Evolutionary conservation across 92 coral and sea anemone species (phyloP).

Genomic region (Porites rus): DNA sequence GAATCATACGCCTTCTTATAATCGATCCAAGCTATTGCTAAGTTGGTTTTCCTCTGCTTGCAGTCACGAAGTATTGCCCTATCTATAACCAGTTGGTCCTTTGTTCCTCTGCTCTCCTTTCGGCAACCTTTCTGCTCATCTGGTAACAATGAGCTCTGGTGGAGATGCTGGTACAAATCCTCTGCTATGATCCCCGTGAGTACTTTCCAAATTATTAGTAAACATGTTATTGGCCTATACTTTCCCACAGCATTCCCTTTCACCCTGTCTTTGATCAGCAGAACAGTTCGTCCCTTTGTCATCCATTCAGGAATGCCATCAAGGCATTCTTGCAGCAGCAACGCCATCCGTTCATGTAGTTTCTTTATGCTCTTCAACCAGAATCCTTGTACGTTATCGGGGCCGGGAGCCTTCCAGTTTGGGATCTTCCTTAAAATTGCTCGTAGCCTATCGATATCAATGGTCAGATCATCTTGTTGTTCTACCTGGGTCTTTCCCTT

Average conservation of each 20-base stretch:
- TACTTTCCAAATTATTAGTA: too few species aligned
- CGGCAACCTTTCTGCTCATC: conserved; percentile 58
- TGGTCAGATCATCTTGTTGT: conserved; percentile 37
- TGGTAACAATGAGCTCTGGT: conserved; percentile 25
- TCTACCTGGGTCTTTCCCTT: conserved; percentile 24
- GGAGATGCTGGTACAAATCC: conserved; percentile 42
- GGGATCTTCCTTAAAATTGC: conserved; percentile 45
- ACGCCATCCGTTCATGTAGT: conserved; percentile 21
- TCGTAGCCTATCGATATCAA: conserved; percentile 18
- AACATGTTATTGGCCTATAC: conserved; percentile 33
- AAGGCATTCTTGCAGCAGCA: conserved; percentile 32
- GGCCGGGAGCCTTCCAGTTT: conserved; percentile 63
- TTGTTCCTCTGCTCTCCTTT: conserved; percentile 43
- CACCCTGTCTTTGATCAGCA: conserved; percentile 57
- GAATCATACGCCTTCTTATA: conserved; percentile 23
- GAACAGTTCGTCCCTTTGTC: conserved; percentile 60
- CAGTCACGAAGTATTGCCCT: conserved; percentile 33
- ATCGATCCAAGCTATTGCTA: conserved; percentile 45
- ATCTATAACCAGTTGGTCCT: conserved; percentile 56
- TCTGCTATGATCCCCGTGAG: too few species aligned
- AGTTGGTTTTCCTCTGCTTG: conserved; percentile 35
- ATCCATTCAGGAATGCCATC: conserved; percentile 53
- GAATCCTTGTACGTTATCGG: conserved; percentile 56
- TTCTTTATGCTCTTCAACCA: conserved; percentile 40
- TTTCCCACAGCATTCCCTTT: conserved; percentile 59